Evolutionary conservation across 2,888 invertebrate genomes (phyloP), one percentile per base, ranked within the genome.

Genomic region (Cryptocephalus primarius): DNA sequence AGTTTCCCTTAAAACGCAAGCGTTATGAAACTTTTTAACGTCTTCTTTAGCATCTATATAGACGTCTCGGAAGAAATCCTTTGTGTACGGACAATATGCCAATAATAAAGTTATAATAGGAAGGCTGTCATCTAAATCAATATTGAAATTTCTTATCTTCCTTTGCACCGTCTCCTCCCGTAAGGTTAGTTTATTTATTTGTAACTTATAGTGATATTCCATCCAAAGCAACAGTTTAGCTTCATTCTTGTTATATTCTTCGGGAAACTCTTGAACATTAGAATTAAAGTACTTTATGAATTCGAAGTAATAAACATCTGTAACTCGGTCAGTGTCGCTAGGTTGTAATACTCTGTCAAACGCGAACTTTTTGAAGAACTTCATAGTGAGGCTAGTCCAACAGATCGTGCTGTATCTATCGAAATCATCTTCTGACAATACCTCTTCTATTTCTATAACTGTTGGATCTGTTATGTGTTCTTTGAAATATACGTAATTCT

Each of bases 341-440:
- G 34, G 34, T 34, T 9, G 44, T 36, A 51, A 12, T 10, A 49
- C 41, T 54, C 73, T 69, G 10, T 70, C 70, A 58, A 79, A 64
- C n/a, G 34, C 34, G n/a, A 34, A 9, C n/a, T 34, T 72, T 65
- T 79, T 80, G 56, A 77, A 80, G 39, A 74, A 76, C 64, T 80
- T 80, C 45, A 81, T 61, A 55, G 80, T 69, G 33, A 82, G 66
- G 59, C 82, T 82, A 12, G 81, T 56, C 82, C 82, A 82, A 50
- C 72, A 71, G 54, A 72, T 71, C 46, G 65, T 70, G 41, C 65
- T 65, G 8, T 66, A 57, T 1, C 56, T 50, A 34, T 57, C 46
- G 46, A 66, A 69, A 6, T 48, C 48, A 0, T 51, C 42, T 40
- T 58, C 50, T 2, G 47, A 9, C 8, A 59, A 47, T 8, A 45